Evolutionary conservation across 2,888 invertebrate species (phyloP), one percentile per base, ranked within the genome.

Genomic region (Drosophila melanosoma): DNA sequence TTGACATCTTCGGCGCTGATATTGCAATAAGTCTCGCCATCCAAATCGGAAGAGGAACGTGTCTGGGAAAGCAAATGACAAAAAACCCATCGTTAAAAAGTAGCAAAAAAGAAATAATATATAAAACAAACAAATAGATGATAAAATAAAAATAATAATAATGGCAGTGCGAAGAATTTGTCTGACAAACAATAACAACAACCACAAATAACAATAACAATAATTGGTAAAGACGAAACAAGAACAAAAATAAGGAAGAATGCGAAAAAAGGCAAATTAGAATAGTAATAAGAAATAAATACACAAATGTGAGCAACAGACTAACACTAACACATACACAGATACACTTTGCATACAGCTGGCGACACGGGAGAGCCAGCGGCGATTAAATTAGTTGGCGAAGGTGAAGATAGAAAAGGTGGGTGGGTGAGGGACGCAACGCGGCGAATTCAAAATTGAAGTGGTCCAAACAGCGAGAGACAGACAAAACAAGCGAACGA

Each of bases 1-100:
- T 92, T 92, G 72, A 92, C 92, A 88, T 92, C 92, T 61, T 92
- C 92, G 65, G 92, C 92, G 64, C 91, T 92, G 66, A 92, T 92
- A 77, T 88, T 92, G 77, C 91, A 90, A 75, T 91, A 91, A 74
- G 82, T 90, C 74, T 89, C 87, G 73, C 86, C 79, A 38, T 90
- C 89, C 80, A 79, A 76, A 78, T 91, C 91, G 78, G 89, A 91
- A 77, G 91, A 90, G 78, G 84, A 84, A 87, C 91, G 90, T 81
- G 88, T 84, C 91, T 91, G 83, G 56, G 74, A 79, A 63, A 75
- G 71, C 74, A 67, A 73, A 69, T 49, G 60, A 65, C 56, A 11
- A 65, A 68, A 70, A 76, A 68, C 52, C 74, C 74, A 68, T 71
- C 66, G 74, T 74, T 65, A 76, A 73, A 66, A 76, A 72, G 61